Percentiles rank a stretch among this genome's conserved stretches.
phyloP scores from a whole-genome alignment of 2,113 vertebrate genomes.

The Thermophis baileyi region DNA sequence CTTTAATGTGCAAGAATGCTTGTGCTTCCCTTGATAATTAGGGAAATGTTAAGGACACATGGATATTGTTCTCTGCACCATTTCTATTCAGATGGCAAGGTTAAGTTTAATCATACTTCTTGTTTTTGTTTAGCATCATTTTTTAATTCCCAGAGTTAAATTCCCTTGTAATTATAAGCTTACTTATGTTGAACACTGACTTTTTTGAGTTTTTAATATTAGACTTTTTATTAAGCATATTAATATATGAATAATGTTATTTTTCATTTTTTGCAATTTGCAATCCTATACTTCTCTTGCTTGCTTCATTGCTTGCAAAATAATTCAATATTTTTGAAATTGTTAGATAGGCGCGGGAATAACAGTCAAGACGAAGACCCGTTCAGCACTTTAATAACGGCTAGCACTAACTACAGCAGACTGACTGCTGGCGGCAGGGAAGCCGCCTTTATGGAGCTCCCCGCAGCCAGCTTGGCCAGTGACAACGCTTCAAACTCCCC shows the following conservation, averaged over 20 bases:
- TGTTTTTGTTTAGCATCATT: neutral
- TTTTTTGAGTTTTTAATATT: neutral
- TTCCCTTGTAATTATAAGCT: neutral
- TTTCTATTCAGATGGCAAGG: neutral
- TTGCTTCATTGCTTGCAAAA: neutral
- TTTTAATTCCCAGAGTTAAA: neutral
- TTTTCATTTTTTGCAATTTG: neutral
- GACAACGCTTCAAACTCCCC: no score
- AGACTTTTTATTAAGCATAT: neutral
- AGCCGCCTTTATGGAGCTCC: no score
- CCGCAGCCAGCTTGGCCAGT: no score
- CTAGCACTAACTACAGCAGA: no score
- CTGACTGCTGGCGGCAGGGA: no score
- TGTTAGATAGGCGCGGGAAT: no score
- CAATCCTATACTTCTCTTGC: neutral
- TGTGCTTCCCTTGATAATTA: neutral
- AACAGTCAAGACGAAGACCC: no score
- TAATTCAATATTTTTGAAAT: neutral
- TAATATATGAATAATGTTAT: neutral
- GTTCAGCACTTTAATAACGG: no score
- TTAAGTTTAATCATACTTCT: neutral
- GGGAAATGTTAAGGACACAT: neutral
- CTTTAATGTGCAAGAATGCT: neutral
- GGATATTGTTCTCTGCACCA: neutral
- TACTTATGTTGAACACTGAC: neutral